Conservation (phyloP, 2,113 vertebrate genomes). For the Mirza zaza region DNA sequence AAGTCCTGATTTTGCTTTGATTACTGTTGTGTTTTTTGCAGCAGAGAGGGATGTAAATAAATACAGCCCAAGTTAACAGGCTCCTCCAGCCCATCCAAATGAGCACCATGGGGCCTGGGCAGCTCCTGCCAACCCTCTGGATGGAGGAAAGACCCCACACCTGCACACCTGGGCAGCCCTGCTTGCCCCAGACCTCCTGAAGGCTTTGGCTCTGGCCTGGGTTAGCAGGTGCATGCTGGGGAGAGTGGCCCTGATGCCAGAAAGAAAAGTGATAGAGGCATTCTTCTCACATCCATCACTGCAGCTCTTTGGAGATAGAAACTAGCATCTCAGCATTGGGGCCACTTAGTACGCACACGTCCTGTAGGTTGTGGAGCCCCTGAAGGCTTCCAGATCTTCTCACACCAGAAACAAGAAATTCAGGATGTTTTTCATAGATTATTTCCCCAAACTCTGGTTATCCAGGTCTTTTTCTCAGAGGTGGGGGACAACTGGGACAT, state of each 20-base stretch:
- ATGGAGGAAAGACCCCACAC: neutral
- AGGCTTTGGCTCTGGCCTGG: neutral
- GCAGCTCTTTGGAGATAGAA: neutral
- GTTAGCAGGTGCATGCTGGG: neutral
- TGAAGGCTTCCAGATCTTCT: slow-evolving; percentile 2
- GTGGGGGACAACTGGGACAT: neutral
- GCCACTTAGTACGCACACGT: neutral
- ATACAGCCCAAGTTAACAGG: neutral
- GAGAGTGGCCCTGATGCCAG: neutral
- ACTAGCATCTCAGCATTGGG: neutral
- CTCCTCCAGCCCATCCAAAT: neutral
- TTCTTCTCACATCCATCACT: neutral
- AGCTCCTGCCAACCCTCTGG: neutral
- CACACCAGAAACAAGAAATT: neutral
- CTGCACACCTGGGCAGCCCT: neutral
- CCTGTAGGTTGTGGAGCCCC: neutral
- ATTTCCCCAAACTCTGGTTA: neutral
- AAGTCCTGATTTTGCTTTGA: neutral
- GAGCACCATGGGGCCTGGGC: no score
- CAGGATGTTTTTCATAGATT: neutral
- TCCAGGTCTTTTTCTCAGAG: neutral
- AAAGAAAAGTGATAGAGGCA: neutral
- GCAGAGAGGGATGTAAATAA: neutral
- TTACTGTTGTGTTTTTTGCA: neutral
- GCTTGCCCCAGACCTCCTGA: neutral